Evolutionary conservation across 2,113 vertebrate genomes (phyloP).

Genomic region (Ptilonorhynchus violaceus): DNA sequence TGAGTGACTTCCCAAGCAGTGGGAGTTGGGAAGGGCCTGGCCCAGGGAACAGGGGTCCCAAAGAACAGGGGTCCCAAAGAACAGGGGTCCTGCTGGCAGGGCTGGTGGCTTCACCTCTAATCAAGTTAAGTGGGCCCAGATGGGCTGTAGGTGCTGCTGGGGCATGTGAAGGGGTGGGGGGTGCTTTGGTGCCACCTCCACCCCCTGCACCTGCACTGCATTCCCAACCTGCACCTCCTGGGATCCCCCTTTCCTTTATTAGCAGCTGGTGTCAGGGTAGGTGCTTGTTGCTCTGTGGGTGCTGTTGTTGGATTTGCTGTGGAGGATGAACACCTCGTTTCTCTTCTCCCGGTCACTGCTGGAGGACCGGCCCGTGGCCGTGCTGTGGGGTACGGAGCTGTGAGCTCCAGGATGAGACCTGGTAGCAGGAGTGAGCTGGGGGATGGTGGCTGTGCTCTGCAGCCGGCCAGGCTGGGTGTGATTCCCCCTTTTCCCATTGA

Average conservation of each 20-base stretch:
- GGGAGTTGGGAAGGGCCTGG: neutral
- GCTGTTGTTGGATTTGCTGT: rapidly evolving
- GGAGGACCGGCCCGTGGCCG: neutral
- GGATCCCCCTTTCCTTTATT: neutral
- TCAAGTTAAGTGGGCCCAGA: neutral
- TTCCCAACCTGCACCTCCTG: neutral
- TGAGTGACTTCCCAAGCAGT: neutral
- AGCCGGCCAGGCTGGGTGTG: neutral
- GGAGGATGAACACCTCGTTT: neutral
- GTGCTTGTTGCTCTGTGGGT: rapidly evolving
- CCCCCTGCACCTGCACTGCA: neutral
- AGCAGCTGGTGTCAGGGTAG: rapidly evolving
- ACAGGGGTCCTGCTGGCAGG: rapidly evolving
- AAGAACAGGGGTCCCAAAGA: neutral
- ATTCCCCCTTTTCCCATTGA: rapidly evolving
- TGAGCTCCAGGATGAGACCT: neutral
- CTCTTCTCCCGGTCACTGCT: no score
- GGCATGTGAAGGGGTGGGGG: neutral
- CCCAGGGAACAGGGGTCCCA: neutral
- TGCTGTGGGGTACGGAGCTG: neutral
- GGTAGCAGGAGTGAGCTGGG: rapidly evolving
- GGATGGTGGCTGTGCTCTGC: rapidly evolving
- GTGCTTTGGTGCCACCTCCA: neutral
- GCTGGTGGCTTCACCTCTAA: rapidly evolving
- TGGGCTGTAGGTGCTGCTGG: no score